Evolutionary conservation across 2,113 vertebrate species (phyloP).

Genomic region (Sinocyclocheilus grahami): DNA sequence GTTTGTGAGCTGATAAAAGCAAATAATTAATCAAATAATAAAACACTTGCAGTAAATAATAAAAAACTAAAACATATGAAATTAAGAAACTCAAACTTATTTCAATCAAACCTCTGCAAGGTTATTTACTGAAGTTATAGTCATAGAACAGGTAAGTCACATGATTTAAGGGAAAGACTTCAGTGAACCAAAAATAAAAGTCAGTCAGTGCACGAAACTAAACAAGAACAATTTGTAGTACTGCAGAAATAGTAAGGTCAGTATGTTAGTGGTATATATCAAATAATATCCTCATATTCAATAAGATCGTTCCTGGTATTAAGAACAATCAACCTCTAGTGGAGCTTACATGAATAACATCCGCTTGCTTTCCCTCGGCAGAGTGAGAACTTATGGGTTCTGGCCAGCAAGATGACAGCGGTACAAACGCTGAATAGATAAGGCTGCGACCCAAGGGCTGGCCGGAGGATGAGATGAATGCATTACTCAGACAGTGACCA

Average conservation of each 20-base stretch:
- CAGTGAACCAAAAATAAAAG: not conserved
- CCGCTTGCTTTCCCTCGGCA: conserved; percentile 44
- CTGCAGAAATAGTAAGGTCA: not conserved
- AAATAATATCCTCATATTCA: not conserved
- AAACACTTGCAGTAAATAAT: not conserved
- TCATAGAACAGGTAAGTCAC: not conserved
- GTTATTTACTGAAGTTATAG: not conserved
- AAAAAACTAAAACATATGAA: too few species aligned
- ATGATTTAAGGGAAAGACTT: not conserved
- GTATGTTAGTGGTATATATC: not conserved
- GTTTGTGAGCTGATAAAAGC: too few species aligned
- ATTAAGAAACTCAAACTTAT: not conserved
- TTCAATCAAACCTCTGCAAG: not conserved
- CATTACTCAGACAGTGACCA: conserved; percentile 67
- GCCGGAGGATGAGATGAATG: conserved; percentile 68
- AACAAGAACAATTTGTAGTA: not conserved
- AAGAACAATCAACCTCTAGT: not conserved
- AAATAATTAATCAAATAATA: too few species aligned
- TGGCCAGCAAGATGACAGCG: conserved; percentile 73
- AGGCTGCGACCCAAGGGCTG: conserved; percentile 71
- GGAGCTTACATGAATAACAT: conserved; percentile 10
- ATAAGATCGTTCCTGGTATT: not conserved
- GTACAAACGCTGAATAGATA: conserved; percentile 74
- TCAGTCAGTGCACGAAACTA: not conserved
- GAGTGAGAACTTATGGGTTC: conserved; percentile 72